phyloP scores from a whole-genome alignment of 2,797 vertebrate species.

The Pangasius larnaudii region DNA sequence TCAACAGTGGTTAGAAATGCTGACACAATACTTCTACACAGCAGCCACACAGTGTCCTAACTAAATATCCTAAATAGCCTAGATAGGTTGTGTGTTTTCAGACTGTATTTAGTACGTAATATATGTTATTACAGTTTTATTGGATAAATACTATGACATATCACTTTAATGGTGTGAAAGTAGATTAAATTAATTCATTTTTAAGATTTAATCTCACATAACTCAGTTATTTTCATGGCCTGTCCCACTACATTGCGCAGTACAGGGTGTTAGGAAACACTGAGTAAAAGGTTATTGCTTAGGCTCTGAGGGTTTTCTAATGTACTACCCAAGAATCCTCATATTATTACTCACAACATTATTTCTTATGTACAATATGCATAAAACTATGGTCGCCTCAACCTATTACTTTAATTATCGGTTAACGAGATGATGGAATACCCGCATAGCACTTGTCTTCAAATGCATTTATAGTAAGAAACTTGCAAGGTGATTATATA shows the following conservation, averaged over 20 bases:
- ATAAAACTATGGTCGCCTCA: background rate
- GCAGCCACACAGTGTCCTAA: background rate
- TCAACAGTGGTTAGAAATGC: background rate
- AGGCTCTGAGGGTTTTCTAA: conserved; percentile 15
- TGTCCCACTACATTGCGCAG: conserved; percentile 11
- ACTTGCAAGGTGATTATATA: background rate
- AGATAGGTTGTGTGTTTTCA: background rate
- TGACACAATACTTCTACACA: background rate
- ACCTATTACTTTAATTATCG: background rate
- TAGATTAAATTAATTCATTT: background rate
- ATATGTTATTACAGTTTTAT: background rate
- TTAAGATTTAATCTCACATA: background rate
- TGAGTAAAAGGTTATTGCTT: conserved; percentile 24
- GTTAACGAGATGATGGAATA: background rate
- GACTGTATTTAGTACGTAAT: background rate
- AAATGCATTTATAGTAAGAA: background rate
- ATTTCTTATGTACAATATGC: background rate
- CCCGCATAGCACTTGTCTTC: background rate
- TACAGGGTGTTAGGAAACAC: conserved; percentile 23
- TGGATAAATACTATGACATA: background rate
- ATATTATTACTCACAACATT: conserved; percentile 6
- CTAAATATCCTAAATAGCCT: background rate
- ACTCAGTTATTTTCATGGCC: conserved; percentile 21
- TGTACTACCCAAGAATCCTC: background rate
- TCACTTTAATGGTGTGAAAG: background rate